These are phyloP conservation scores for Tragelaphus buxtoni DNA, from an alignment of 2,113 vertebrate genomes.

Conservation along the genomic window DNA sequence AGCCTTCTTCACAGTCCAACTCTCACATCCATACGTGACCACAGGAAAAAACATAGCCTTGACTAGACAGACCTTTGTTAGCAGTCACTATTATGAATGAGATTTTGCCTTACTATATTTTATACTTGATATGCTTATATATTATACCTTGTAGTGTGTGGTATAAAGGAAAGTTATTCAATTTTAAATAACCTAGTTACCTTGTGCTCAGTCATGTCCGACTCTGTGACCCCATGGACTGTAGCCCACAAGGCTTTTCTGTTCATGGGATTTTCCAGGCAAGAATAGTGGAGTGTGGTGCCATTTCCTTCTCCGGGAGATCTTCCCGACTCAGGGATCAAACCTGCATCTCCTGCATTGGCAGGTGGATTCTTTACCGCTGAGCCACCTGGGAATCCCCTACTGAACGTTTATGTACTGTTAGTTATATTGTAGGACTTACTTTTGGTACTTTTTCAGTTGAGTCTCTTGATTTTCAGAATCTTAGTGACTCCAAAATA, in stretches of 20 bases:
- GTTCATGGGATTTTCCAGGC: neutral
- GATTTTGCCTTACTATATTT: neutral
- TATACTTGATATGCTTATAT: neutral
- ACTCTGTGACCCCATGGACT: neutral
- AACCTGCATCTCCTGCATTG: neutral
- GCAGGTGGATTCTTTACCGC: neutral
- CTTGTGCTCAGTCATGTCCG: neutral
- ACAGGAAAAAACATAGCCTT: too few relatives aligned
- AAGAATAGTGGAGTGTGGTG: neutral
- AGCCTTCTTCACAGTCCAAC: too few relatives aligned
- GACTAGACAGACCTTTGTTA: neutral
- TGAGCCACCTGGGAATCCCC: neutral
- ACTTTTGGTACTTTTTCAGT: neutral
- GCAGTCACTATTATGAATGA: neutral
- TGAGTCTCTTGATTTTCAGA: neutral
- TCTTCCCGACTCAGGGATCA: neutral
- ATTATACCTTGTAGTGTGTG: neutral
- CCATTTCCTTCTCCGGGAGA: neutral
- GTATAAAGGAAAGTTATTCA: neutral
- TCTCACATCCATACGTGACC: too few relatives aligned
- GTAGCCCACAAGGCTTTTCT: neutral
- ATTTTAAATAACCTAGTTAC: neutral
- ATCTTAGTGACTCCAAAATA: neutral
- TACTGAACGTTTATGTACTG: neutral
- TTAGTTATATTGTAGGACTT: neutral